phyloP scores from a whole-genome alignment of 2,888 invertebrate genomes.

The Hetaerina titia region DNA sequence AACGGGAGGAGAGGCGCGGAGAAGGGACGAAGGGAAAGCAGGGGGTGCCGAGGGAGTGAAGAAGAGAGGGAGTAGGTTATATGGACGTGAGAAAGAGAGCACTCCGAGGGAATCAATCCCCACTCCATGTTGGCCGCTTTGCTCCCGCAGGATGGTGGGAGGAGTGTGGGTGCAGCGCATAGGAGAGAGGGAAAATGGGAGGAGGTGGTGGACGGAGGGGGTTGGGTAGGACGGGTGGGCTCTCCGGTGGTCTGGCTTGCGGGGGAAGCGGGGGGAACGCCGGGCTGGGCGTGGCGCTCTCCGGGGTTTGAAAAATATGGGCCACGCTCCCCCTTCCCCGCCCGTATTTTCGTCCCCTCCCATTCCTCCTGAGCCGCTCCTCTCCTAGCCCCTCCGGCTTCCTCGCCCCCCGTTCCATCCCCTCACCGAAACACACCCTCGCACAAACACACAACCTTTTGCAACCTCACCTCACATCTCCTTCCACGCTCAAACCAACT shows the following conservation, averaged over 20 bases:
- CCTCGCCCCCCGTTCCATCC: background rate
- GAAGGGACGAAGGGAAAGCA: too few species aligned
- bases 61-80: background rate
- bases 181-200: background rate
- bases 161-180: background rate
- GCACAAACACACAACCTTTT: background rate
- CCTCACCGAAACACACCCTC: background rate
- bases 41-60: background rate
- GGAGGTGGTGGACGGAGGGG: background rate
- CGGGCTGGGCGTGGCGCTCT: constrained; percentile 59
- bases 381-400: background rate
- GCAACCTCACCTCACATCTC: background rate
- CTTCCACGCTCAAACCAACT: background rate
- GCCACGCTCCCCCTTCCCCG: constrained; percentile 1
- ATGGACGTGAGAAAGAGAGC: constrained; percentile 55
- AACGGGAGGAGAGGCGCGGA: background rate
- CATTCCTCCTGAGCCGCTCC: background rate
- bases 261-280: constrained; percentile 14
- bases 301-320: constrained; percentile 51
- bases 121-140: constrained; percentile 37
- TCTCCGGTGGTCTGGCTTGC: constrained; percentile 24
- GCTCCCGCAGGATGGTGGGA: background rate
- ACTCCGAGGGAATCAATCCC: constrained; percentile 55
- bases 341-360: background rate
- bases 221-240: background rate